Percentiles rank a stretch among this genome's conserved stretches.
phyloP scores from a whole-genome alignment of 1,140 invertebrate genomes.

The Ephestia elutella region DNA sequence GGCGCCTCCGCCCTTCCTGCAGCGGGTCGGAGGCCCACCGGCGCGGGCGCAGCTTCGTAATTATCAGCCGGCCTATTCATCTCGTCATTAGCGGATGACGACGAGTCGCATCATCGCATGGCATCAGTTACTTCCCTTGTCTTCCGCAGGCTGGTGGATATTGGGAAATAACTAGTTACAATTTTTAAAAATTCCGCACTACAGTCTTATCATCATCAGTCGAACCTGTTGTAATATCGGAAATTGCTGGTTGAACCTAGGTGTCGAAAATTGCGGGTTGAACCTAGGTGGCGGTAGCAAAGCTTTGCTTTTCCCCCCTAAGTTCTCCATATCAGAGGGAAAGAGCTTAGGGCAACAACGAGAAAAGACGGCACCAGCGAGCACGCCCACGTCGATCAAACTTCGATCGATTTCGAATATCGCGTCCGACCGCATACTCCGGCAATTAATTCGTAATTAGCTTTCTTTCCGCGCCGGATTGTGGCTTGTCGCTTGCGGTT shows the following conservation, averaged over 20 bases:
- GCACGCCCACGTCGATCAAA: conserved; percentile 21
- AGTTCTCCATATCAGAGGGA: no score
- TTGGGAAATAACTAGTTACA: no score
- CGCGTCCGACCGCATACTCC: conserved; percentile 34
- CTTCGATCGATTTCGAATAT: conserved; percentile 34
- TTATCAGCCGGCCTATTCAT: conserved; percentile 16
- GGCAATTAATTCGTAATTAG: conserved; percentile 50
- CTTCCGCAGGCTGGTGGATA: no score
- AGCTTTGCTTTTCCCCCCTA: no score
- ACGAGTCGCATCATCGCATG: conserved; percentile 9
- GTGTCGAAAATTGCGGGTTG: no score
- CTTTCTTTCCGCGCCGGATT: conserved; percentile 30
- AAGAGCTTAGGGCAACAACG: no score
- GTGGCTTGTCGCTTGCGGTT: conserved; percentile 28
- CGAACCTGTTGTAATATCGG: no score
- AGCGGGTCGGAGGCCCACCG: conserved; percentile 21
- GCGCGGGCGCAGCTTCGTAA: conserved; percentile 11
- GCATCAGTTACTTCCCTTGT: neutral
- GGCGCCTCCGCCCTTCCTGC: conserved; percentile 58
- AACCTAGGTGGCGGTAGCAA: no score
- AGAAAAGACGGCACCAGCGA: no score
- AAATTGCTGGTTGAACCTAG: no score
- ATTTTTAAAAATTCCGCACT: no score
- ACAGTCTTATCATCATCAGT: no score
- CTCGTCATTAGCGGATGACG: conserved; percentile 27